These are phyloP conservation scores for Rutilus rutilus DNA, from an alignment of 2,113 vertebrate genomes.

Conservation along the genomic window DNA sequence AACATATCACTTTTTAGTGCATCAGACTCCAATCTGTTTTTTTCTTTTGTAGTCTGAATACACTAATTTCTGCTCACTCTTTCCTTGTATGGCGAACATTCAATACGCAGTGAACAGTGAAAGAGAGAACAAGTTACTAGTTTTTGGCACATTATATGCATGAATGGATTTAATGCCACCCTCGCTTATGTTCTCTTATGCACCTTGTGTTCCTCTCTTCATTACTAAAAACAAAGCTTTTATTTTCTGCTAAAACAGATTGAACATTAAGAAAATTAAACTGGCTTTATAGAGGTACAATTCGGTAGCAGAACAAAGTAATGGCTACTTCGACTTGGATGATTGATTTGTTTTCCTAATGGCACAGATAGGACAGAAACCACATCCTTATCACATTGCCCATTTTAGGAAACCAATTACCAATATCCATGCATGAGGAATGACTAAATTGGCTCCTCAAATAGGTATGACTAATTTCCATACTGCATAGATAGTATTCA, in stretches of 20 bases:
- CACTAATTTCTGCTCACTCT: not conserved
- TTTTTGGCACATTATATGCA: not conserved
- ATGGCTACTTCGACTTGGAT: not conserved
- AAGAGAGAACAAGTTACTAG: not conserved
- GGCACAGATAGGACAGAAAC: conserved; percentile 20
- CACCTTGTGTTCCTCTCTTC: not conserved
- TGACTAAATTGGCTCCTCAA: conserved; percentile 21
- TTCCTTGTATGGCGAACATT: not conserved
- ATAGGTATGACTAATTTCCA: conserved; percentile 16
- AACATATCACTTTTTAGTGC: not conserved
- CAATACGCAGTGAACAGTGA: not conserved
- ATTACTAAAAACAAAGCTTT: conserved; percentile 34
- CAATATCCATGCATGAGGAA: conserved; percentile 7
- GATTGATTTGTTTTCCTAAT: conserved; percentile 25
- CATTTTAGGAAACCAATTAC: conserved; percentile 18
- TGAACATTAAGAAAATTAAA: conserved; percentile 14
- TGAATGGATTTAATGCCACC: not conserved
- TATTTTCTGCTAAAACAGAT: conserved; percentile 6
- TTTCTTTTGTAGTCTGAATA: not conserved
- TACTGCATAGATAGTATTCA: not conserved
- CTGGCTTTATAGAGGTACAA: not conserved
- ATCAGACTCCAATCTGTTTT: not conserved
- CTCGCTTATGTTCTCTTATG: not conserved
- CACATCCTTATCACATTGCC: not conserved
- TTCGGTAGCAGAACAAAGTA: conserved; percentile 13